Evolutionary conservation across 2,113 vertebrate genomes (phyloP), one percentile per base, ranked within the genome.

Genomic region (Pelusios castaneus): DNA sequence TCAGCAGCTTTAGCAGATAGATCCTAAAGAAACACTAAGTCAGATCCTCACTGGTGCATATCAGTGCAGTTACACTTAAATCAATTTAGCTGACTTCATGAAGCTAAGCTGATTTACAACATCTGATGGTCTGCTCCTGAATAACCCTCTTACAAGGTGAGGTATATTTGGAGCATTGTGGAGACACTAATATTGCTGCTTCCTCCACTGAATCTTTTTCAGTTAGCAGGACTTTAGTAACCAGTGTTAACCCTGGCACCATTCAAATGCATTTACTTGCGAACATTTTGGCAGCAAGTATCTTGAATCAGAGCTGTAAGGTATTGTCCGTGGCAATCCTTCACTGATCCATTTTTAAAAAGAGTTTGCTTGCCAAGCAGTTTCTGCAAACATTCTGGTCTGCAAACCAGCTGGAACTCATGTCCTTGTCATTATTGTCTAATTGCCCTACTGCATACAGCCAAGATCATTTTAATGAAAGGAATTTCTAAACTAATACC

Each of bases 21-120:
- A 88, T 75, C 89, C 52, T 93, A 90, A 94, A 90, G 82, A 93
- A 80, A 93, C 49, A 86, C 85, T 88, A 58, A 78, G 92, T 92
- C 82, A 95, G 85, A 93, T 73, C 75, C 73, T 43, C 73, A 43
- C 6, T 93, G 93, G 81, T 85, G 90, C 86, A 94, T 95, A 75
- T 94, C 81, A 38, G 84, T 0, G 0, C 78, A 47, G 13, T 75
- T 93, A 8, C 82, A 94, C 8, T 75, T 80, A 60, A 67, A 8
- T 92, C 49, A 51, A 12, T 16, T 52, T 52, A 19, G 51, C 16
- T 52, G n/a, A 38, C 21, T 38, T n/a, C 63, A 70, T 34, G 29
- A 60, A 34, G 14, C 16, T 9, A 70, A n/a, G 16, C 16, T n/a
- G 89, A 93, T 89, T 95, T 92, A 84, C 82, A 34, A 43, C 63